phyloP scores from a whole-genome alignment of 2,888 invertebrate species.

The Platycnemis pennipes region DNA sequence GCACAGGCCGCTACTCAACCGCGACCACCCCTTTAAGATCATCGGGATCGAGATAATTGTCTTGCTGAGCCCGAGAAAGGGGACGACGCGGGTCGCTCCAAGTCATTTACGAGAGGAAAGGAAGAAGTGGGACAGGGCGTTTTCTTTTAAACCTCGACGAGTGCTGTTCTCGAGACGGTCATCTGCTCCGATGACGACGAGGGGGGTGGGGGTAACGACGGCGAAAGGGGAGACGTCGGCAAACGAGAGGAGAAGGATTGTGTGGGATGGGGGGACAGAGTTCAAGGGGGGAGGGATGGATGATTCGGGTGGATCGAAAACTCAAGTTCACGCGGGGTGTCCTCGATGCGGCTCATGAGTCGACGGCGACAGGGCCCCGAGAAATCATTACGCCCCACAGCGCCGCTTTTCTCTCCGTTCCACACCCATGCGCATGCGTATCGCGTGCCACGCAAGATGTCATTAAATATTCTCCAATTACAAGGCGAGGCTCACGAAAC shows the following conservation, averaged over 20 bases:
- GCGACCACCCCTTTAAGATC: neutral
- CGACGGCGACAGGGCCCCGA: neutral
- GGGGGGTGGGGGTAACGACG: neutral
- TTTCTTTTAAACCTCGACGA: neutral
- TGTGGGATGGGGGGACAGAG: neutral
- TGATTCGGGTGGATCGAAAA: neutral
- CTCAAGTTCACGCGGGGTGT: neutral
- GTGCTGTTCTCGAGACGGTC: neutral
- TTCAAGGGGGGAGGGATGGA: neutral
- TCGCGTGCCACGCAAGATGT: neutral
- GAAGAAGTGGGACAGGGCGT: too few species aligned
- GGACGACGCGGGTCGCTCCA: too few species aligned
- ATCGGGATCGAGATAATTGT: neutral
- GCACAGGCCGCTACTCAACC: too few species aligned
- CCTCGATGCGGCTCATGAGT: neutral
- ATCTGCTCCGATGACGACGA: neutral
- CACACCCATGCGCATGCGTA: neutral
- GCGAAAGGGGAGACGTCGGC: neutral
- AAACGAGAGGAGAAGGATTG: neutral
- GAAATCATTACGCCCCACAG: slow-evolving; percentile 10
- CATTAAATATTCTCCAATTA: neutral
- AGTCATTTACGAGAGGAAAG: too few species aligned
- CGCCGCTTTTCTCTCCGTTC: neutral
- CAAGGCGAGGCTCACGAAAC: neutral
- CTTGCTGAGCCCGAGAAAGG: neutral